These are phyloP conservation scores for Mohoua ochrocephala DNA, from an alignment of 2,113 vertebrate species.

Conservation along the genomic window DNA sequence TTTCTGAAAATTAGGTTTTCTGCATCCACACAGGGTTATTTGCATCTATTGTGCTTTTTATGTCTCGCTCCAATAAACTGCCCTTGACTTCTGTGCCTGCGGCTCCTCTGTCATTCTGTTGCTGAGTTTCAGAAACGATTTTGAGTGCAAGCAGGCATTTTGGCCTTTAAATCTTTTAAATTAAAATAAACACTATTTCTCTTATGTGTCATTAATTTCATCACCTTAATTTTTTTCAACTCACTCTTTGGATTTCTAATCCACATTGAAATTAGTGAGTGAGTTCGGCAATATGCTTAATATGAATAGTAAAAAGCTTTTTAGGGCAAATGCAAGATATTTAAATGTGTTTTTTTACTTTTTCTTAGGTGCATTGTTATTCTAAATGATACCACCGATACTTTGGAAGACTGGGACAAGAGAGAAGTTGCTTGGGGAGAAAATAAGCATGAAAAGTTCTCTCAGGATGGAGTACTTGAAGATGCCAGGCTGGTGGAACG, in stretches of 20 bases:
- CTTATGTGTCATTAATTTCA: background rate
- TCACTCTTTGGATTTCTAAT: background rate
- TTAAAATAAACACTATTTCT: background rate
- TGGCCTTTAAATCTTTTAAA: background rate
- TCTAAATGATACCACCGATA: background rate
- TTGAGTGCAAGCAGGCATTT: background rate
- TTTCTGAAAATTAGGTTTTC: background rate
- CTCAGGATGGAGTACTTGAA: background rate
- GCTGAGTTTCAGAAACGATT: background rate
- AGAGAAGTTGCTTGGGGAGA: constrained; percentile 21
- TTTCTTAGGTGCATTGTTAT: constrained; percentile 27
- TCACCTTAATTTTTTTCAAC: background rate
- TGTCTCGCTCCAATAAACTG: background rate
- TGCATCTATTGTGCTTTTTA: background rate
- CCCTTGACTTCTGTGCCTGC: background rate
- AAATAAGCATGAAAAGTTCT: constrained; percentile 24
- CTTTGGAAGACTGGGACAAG: constrained; percentile 48
- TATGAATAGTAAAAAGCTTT: background rate
- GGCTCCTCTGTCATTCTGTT: background rate
- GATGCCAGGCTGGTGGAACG: constrained; percentile 33
- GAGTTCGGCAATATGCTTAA: background rate
- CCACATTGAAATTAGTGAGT: background rate
- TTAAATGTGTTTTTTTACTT: background rate
- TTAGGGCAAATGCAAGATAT: background rate
- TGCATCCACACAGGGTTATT: background rate